phyloP scores from a whole-genome alignment of 2,797 vertebrate genomes.

The Centroberyx gerrardi region DNA sequence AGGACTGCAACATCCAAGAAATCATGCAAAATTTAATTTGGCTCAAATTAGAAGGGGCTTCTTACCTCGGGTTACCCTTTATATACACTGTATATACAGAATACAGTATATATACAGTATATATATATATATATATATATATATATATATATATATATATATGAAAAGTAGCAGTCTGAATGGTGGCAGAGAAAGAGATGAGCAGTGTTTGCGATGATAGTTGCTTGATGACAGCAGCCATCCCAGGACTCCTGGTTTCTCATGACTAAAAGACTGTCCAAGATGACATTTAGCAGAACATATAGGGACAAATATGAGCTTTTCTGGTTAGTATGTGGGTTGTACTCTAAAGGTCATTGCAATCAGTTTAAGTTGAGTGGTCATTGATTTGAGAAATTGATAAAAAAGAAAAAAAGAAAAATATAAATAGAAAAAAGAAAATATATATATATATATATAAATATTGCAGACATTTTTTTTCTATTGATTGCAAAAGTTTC shows the following conservation, averaged over 20 bases:
- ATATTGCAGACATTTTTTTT: background rate
- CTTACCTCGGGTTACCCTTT: too few relatives aligned
- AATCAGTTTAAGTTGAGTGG: slow-evolving; percentile 10
- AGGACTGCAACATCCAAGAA: too few relatives aligned
- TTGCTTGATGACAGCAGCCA: background rate
- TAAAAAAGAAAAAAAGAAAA: background rate
- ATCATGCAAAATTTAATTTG: too few relatives aligned
- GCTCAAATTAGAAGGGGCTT: too few relatives aligned
- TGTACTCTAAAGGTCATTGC: background rate
- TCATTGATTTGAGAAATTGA: slow-evolving; percentile 4
- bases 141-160: too few relatives aligned
- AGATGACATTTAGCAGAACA: slow-evolving; percentile 26
- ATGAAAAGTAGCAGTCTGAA: too few relatives aligned
- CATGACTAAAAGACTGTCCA: slow-evolving; percentile 7
- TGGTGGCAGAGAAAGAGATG: background rate
- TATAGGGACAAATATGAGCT: background rate
- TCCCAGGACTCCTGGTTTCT: background rate
- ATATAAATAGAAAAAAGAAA: background rate
- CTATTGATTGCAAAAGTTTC: slow-evolving; percentile 12
- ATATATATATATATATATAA: too few relatives aligned
- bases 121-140: too few relatives aligned
- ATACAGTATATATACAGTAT: too few relatives aligned
- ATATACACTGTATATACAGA: too few relatives aligned
- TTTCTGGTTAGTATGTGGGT: background rate
- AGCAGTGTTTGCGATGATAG: background rate